Base-by-base conservation (phyloP, 2,888 invertebrate genomes). In the Sinodicranocentrus sp. region DNA sequence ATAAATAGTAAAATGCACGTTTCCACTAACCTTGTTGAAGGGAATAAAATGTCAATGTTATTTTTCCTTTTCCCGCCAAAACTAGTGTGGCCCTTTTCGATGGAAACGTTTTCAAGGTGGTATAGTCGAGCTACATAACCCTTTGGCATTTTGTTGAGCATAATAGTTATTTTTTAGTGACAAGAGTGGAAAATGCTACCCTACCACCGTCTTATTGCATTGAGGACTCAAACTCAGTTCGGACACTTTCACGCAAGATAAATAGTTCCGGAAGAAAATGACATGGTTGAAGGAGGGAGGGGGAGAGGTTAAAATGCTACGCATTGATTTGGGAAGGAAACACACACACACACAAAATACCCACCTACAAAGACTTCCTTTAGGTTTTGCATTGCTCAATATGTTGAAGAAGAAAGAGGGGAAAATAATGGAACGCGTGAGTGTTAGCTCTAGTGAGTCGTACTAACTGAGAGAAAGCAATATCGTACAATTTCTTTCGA, bases 361-460 rank as follows among this genome's bases (percentile, higher is more conserved):
- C 1, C 21, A 57, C 23, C 21, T 57, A 5, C 54, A 10, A 48
- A 52, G 19, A n/a, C 52, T n/a, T n/a, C n/a, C 13, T 43, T 5
- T 23, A 43, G 23, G 48, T 68, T 68, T 68, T 68, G 52, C 26
- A 68, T 68, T 25, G 68, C 25, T 68, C 48, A 26, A n/a, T 52
- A 8, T 52, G 44, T 26, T 21, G 25, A n/a, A 21, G 33, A 5
- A 23, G 25, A 21, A 8, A 52, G 57, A 33, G 28, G 54, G 17
- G 54, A 57, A 33, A 54, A 57, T 54, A 61, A 67, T 67, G 54
- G 33, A 71, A 54, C 57, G 57, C 5, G 25, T 5, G 23, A 57
- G 23, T 23, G 57, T 57, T 21, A 57, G 57, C 2, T n/a, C n/a
- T 33, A 52, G 19, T 17, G 21, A 54, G 54, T 5, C 3, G 54